Evolutionary conservation across 30 jellyfish, hydroid and myxozoan species (phyloP).

Genomic region (Haliclystus octoradiatus): DNA sequence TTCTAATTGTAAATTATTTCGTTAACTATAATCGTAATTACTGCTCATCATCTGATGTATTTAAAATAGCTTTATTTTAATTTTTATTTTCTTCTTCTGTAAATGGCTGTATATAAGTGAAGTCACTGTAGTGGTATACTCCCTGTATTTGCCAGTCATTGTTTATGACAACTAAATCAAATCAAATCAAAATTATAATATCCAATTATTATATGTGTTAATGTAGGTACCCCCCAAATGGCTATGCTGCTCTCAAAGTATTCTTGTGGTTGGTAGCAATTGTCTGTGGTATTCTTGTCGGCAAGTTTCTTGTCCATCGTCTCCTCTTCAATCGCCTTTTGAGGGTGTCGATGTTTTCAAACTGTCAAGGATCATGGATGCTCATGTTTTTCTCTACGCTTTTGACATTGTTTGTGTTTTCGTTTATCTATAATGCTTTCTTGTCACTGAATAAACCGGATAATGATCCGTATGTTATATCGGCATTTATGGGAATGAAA

Average conservation of each 20-base stretch:
- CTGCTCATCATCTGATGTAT: too few species aligned
- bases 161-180: neutral
- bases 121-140: too few species aligned
- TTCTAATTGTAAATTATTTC: too few species aligned
- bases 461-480: conserved; percentile 29
- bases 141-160: too few species aligned
- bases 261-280: conserved; percentile 58
- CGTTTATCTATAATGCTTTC: conserved; percentile 67
- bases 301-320: conserved; percentile 59
- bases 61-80: too few species aligned
- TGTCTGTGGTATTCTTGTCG: conserved; percentile 51
- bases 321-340: conserved; percentile 31
- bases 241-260: conserved; percentile 47
- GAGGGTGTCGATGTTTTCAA: conserved; percentile 62
- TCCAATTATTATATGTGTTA: too few species aligned
- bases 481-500: conserved; percentile 66
- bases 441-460: conserved; percentile 42
- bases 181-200: too few species aligned
- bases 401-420: conserved; percentile 34
- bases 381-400: conserved; percentile 46
- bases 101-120: too few species aligned
- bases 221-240: conserved; percentile 77
- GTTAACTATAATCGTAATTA: too few species aligned
- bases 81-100: too few species aligned
- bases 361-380: conserved; percentile 93